A percentile compares a stretch with the other conserved stretches of the same genome.
These are phyloP conservation scores for Stegophylla sp. DNA, from an alignment of 2,888 invertebrate genomes.

Conservation along the genomic window DNA sequence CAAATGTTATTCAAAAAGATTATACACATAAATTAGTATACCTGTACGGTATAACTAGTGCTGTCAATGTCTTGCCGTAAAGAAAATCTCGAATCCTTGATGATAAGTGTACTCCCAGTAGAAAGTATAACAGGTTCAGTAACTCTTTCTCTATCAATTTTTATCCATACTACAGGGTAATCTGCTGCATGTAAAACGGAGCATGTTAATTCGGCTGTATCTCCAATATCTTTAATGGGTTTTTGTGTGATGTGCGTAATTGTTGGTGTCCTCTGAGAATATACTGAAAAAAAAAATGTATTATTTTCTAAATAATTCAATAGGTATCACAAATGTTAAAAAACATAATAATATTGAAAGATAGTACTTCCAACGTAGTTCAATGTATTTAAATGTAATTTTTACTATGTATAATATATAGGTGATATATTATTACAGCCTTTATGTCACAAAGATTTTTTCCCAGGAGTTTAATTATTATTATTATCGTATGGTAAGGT, in stretches of 20 bases:
- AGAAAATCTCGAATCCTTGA: conserved; percentile 84
- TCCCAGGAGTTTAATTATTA: too few relatives aligned
- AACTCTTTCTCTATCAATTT: conserved; percentile 70
- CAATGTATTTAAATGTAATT: too few relatives aligned
- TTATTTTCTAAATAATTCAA: too few relatives aligned
- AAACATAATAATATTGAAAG: too few relatives aligned
- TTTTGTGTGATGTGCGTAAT: conserved; percentile 91
- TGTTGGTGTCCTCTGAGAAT: conserved; percentile 80
- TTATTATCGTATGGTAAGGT: too few relatives aligned
- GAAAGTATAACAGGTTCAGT: conserved; percentile 82
- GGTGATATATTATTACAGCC: too few relatives aligned
- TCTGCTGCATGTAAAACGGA: conserved; percentile 88
- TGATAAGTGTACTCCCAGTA: conserved; percentile 81
- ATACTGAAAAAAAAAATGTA: conserved; percentile 67
- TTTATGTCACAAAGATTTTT: too few relatives aligned
- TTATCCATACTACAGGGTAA: conserved; percentile 85
- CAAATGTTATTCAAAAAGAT: neutral
- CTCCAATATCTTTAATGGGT: conserved; percentile 90
- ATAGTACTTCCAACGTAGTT: too few relatives aligned
- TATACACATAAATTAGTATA: conserved; percentile 62
- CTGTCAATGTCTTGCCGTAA: conserved; percentile 80
- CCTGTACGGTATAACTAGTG: conserved; percentile 80
- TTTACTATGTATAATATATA: too few relatives aligned
- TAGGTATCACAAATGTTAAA: too few relatives aligned
- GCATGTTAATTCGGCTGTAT: conserved; percentile 84